Percentiles rank a stretch among this genome's conserved stretches.
These are phyloP conservation scores for Leucopternis melanops DNA, from an alignment of 2,113 vertebrate species.

Conservation along the genomic window DNA sequence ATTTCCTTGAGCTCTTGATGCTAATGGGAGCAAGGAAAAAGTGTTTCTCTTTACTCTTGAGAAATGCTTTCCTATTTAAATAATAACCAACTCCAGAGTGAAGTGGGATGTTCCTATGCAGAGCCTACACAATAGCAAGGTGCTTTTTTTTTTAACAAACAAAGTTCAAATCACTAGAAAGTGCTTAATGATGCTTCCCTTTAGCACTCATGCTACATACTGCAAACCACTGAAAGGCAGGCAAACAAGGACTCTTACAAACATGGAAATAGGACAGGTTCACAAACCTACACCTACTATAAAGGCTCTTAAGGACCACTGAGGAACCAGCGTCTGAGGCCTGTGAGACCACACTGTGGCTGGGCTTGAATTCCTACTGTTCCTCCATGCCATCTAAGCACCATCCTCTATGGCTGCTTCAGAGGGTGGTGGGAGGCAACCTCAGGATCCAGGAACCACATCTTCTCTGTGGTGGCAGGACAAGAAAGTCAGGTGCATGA, in stretches of 20 bases:
- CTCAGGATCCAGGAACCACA: neutral
- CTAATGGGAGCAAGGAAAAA: neutral
- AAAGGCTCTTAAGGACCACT: neutral
- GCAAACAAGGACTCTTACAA: neutral
- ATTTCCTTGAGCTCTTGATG: neutral
- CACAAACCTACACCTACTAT: neutral
- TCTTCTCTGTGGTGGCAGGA: neutral
- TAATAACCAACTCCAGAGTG: neutral
- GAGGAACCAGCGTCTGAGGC: neutral
- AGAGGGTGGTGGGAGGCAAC: neutral
- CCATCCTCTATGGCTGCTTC: neutral
- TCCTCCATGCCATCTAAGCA: neutral
- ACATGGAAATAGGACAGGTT: neutral
- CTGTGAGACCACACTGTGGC: neutral
- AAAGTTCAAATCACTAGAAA: neutral
- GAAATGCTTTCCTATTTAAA: constrained; percentile 55
- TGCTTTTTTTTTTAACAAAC: neutral
- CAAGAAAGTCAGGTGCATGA: neutral
- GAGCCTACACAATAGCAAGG: neutral
- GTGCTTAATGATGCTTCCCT: neutral
- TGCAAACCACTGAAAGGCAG: neutral
- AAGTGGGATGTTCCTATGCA: constrained; percentile 26
- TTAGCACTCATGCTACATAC: neutral
- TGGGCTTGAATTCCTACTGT: neutral
- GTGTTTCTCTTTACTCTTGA: constrained; percentile 8